phyloP scores from a whole-genome alignment of 1,140 invertebrate species.

The Drosophila murphyi region DNA sequence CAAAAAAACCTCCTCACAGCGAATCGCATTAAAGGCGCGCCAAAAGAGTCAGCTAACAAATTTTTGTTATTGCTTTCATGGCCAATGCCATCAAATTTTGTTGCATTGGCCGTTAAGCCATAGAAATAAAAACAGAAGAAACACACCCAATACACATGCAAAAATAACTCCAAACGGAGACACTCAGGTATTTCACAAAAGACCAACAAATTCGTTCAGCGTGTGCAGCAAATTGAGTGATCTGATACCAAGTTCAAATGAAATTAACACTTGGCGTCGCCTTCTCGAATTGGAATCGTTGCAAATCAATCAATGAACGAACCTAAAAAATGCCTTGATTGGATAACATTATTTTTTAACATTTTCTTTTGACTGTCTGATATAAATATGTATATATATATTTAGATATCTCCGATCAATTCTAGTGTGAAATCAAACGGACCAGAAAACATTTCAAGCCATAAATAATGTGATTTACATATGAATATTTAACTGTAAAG shows the following conservation, averaged over 20 bases:
- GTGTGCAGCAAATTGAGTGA: slow-evolving; percentile 72
- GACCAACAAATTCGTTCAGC: slow-evolving; percentile 18
- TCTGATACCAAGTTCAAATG: slow-evolving; percentile 45
- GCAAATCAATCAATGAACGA: slow-evolving; percentile 68
- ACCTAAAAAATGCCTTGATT: slow-evolving; percentile 33
- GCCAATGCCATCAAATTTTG: slow-evolving; percentile 64
- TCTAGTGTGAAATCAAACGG: slow-evolving; percentile 35
- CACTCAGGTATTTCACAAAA: slow-evolving; percentile 19
- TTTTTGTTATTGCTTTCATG: slow-evolving; percentile 35
- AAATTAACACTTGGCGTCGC: slow-evolving; percentile 26
- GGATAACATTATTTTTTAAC: neutral
- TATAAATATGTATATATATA: neutral
- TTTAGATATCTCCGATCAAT: slow-evolving; percentile 7
- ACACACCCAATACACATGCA: slow-evolving; percentile 10
- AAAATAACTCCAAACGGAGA: slow-evolving; percentile 27
- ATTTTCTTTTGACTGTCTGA: neutral
- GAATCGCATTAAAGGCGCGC: slow-evolving; percentile 57
- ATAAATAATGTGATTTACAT: slow-evolving; percentile 68
- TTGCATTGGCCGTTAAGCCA: slow-evolving; percentile 45
- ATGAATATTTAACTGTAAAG: slow-evolving; percentile 47
- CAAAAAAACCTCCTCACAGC: slow-evolving; percentile 31
- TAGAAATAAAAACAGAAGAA: slow-evolving; percentile 30
- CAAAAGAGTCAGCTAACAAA: slow-evolving; percentile 12
- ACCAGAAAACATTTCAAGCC: slow-evolving; percentile 34
- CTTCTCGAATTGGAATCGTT: slow-evolving; percentile 46